Evolutionary conservation across 2,888 invertebrate species (phyloP), one percentile per base, ranked within the genome.

Genomic region (Tyria jacobaeae): DNA sequence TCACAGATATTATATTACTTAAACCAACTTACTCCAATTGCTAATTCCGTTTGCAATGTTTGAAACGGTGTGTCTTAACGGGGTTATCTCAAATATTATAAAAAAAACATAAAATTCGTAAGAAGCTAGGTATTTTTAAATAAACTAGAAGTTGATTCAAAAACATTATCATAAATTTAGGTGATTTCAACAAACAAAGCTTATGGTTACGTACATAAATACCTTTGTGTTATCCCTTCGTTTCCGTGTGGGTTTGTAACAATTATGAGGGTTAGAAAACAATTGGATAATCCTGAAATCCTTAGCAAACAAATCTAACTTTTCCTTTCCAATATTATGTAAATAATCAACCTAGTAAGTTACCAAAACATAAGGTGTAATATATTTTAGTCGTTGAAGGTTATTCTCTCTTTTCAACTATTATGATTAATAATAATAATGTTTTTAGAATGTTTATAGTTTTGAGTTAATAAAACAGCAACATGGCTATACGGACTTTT

Each of bases 291-390:
- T 47, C 56, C 51, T 12, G 25, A 35, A 44, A 61, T 51, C 61
- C 61, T 61, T 56, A n/a, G 25, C 35, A 56, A 56, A 56, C 61
- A 61, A 54, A 61, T 34, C n/a, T 10, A 50, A 56, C 34, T 56
- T 47, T 55, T 47, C 21, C 34, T 34, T 14, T 47, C n/a, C 17
- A 54, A 44, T 54, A 54, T 54, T 44, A 6, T 9, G 4, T 35
- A n/a, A 15, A 9, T 47, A 34, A 39, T 39, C n/a, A 35, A 51
- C 25, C 24, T 1, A n/a, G 25, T 10, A 25, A 53, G 12, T 53
- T 27, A 39, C 6, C 4, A 37, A 17, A 12, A n/a, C n/a, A 25
- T 31, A 53, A n/a, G n/a, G n/a, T n/a, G n/a, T n/a, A n/a, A n/a
- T n/a, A n/a, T n/a, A n/a, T n/a, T n/a, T n/a, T n/a, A n/a, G n/a